Conservation (phyloP, 2,113 vertebrate species). For the Daboia siamensis region DNA sequence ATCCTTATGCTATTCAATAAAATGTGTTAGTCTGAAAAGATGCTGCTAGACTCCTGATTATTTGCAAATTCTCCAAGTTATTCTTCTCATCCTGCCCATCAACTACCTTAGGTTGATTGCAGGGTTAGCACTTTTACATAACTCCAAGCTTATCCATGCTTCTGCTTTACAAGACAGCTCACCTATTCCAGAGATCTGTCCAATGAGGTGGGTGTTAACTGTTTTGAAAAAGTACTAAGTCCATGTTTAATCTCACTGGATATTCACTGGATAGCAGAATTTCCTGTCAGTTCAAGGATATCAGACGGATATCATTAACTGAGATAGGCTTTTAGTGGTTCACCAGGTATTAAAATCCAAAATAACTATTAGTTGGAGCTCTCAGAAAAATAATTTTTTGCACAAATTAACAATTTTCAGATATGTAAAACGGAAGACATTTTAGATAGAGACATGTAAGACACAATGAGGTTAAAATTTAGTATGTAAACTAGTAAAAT, state of each 20-base stretch:
- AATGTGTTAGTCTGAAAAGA: not conserved
- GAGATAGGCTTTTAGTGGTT: not conserved
- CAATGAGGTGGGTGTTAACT: not conserved
- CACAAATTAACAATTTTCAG: not conserved
- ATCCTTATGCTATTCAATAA: not conserved
- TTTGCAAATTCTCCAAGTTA: not conserved
- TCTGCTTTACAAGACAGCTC: not conserved
- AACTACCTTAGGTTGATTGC: not conserved
- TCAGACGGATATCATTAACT: not conserved
- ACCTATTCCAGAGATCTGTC: not conserved
- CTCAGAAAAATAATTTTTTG: not conserved
- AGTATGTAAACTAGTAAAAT: not conserved
- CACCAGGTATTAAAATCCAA: not conserved
- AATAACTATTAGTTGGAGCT: not conserved
- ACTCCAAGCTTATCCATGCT: not conserved
- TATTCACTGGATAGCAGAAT: not conserved
- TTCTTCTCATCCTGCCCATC: not conserved
- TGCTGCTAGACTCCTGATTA: not conserved
- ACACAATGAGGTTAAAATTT: not conserved
- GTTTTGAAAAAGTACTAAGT: not conserved
- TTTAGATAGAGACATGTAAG: not conserved
- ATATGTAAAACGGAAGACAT: not conserved
- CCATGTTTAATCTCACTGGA: not conserved
- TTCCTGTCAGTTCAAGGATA: not conserved
- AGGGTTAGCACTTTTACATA: not conserved